Percentiles rank a stretch among this genome's conserved stretches.
phyloP scores from a whole-genome alignment of 2,888 invertebrate species.

The Zygogramma bicolorata region DNA sequence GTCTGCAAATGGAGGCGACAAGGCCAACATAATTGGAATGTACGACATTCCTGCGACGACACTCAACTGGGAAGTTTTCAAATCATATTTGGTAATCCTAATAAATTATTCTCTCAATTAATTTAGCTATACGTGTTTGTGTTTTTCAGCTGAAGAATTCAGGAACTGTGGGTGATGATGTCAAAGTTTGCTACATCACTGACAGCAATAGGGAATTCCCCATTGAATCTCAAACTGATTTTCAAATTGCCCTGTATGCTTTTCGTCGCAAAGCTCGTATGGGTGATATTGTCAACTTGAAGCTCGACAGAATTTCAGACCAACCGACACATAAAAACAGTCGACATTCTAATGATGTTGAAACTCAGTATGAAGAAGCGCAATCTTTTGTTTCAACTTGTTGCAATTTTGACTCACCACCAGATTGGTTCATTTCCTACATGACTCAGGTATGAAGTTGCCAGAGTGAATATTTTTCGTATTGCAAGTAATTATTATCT shows the following conservation, averaged over 20 bases:
- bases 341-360: conserved; percentile 53
- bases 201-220: conserved; percentile 64
- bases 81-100: conserved; percentile 65
- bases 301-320: conserved; percentile 58
- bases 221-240: conserved; percentile 66
- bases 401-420: conserved; percentile 48
- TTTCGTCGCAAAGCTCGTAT: conserved; percentile 62
- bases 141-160: conserved; percentile 64
- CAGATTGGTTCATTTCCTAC: conserved; percentile 54
- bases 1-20: conserved; percentile 59
- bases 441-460: conserved; percentile 52
- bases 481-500: too few relatives aligned
- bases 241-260: conserved; percentile 64
- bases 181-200: conserved; percentile 65
- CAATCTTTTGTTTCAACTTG: conserved; percentile 41
- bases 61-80: conserved; percentile 65
- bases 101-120: not conserved
- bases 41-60: conserved; percentile 66
- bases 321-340: conserved; percentile 35
- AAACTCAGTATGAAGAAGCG: conserved; percentile 54
- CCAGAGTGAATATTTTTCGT: too few relatives aligned
- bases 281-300: conserved; percentile 62
- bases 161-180: conserved; percentile 63
- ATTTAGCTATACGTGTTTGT: not conserved
- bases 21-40: conserved; percentile 65